A percentile compares a stretch with the other conserved stretches of the same genome.
These are phyloP conservation scores for Pammene aurita DNA, from an alignment of 2,888 invertebrate species.

Conservation along the genomic window DNA sequence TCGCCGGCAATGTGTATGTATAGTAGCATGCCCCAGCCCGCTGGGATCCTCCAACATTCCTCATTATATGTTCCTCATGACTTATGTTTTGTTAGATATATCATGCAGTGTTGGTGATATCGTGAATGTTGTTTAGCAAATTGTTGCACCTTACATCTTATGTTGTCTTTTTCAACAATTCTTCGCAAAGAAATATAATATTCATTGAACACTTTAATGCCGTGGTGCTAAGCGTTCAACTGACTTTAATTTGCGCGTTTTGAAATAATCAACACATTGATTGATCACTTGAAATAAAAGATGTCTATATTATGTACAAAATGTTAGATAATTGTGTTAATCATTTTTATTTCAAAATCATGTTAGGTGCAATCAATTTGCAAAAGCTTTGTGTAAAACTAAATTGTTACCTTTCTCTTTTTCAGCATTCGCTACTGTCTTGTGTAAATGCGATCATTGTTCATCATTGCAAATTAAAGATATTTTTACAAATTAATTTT, in stretches of 20 bases:
- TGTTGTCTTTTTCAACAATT: slow-evolving; percentile 46
- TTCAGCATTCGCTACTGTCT: slow-evolving; percentile 77
- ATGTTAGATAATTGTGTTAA: not conserved
- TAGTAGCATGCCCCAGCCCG: slow-evolving; percentile 81
- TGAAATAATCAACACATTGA: too few relatives aligned
- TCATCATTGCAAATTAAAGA: slow-evolving; percentile 60
- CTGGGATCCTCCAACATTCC: slow-evolving; percentile 84
- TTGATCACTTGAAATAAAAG: too few relatives aligned
- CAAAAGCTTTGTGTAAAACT: slow-evolving; percentile 62
- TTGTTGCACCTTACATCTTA: slow-evolving; percentile 70
- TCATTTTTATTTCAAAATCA: slow-evolving; percentile 49
- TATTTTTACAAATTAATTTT: slow-evolving; percentile 55
- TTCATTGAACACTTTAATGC: not conserved
- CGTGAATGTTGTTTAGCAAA: slow-evolving; percentile 57
- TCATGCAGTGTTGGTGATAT: slow-evolving; percentile 58
- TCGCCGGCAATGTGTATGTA: slow-evolving; percentile 68
- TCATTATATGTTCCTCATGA: slow-evolving; percentile 73
- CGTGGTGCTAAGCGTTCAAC: not conserved
- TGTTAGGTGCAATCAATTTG: slow-evolving; percentile 52
- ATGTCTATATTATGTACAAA: too few relatives aligned
- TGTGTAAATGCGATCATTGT: slow-evolving; percentile 72
- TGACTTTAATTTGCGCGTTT: not conserved
- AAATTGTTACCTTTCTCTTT: slow-evolving; percentile 65
- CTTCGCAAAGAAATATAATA: not conserved
- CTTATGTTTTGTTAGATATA: slow-evolving; percentile 73